A percentile compares a stretch with the other conserved stretches of the same genome.
These are phyloP conservation scores for Prionace glauca DNA, from an alignment of 2,797 vertebrate species.

Conservation along the genomic window DNA sequence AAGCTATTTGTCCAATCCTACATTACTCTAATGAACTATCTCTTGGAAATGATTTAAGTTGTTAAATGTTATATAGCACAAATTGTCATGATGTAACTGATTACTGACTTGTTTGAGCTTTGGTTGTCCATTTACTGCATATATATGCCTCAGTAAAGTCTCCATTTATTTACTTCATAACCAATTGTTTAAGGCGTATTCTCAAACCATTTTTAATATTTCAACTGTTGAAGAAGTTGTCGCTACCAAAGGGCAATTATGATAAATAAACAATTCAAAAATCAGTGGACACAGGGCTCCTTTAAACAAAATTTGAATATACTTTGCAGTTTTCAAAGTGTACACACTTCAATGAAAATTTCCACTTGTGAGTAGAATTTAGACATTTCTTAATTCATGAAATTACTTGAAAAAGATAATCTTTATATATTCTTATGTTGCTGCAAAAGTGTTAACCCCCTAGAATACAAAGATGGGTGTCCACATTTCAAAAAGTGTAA, in stretches of 20 bases:
- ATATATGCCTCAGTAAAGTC: neutral
- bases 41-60: no score
- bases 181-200: neutral
- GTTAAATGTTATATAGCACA: neutral
- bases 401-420: no score
- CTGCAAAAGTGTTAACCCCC: no score
- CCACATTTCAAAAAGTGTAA: no score
- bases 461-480: no score
- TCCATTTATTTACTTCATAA: neutral
- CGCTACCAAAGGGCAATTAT: neutral
- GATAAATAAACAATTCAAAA: neutral
- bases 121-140: neutral
- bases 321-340: neutral
- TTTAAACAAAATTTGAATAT: neutral
- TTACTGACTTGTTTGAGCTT: neutral
- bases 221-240: neutral
- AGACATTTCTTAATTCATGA: neutral
- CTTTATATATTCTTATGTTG: no score
- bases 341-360: neutral
- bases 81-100: neutral
- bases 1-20: neutral
- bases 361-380: neutral
- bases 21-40: neutral
- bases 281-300: neutral
- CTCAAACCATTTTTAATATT: neutral